A percentile compares a stretch with the other conserved stretches of the same genome.
Conservation (phyloP, 2,888 invertebrate species). For the Limnephilus lunatus region DNA sequence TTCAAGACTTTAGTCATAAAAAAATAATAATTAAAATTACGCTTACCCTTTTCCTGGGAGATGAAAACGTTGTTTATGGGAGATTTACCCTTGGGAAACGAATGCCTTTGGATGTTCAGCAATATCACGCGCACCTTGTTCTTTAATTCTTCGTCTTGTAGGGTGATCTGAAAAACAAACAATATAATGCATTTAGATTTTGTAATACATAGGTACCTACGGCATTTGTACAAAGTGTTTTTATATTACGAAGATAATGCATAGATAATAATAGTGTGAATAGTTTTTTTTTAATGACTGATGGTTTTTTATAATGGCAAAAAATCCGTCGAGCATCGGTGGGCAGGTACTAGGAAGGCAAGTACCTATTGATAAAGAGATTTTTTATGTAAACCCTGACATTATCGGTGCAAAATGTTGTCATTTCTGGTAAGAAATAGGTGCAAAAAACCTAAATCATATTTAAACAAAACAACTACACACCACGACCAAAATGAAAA, state of each 20-base stretch:
- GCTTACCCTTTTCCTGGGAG: conserved; percentile 51
- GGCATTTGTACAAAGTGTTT: not conserved
- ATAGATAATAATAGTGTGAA: not conserved
- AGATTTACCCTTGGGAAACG: conserved; percentile 72
- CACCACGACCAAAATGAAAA: not conserved
- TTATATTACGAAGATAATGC: not conserved
- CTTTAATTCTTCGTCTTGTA: conserved; percentile 76
- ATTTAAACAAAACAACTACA: too few species aligned
- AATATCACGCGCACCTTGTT: conserved; percentile 77
- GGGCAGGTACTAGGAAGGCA: not conserved
- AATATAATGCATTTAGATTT: not conserved
- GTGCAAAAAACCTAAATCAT: not conserved
- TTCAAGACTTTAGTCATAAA: not conserved
- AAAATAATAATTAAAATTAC: not conserved
- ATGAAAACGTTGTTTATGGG: conserved; percentile 74
- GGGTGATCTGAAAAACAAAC: conserved; percentile 72
- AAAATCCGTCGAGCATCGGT: not conserved
- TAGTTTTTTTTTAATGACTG: not conserved
- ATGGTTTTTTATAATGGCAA: not conserved
- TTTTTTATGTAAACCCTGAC: not conserved
- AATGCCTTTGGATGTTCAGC: conserved; percentile 72
- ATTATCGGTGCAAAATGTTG: not conserved
- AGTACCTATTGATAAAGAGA: not conserved
- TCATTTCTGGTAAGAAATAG: not conserved
- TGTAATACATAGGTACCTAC: not conserved